phyloP scores from a whole-genome alignment of 1,140 invertebrate species.

The Drosophila sulfurigaster region DNA sequence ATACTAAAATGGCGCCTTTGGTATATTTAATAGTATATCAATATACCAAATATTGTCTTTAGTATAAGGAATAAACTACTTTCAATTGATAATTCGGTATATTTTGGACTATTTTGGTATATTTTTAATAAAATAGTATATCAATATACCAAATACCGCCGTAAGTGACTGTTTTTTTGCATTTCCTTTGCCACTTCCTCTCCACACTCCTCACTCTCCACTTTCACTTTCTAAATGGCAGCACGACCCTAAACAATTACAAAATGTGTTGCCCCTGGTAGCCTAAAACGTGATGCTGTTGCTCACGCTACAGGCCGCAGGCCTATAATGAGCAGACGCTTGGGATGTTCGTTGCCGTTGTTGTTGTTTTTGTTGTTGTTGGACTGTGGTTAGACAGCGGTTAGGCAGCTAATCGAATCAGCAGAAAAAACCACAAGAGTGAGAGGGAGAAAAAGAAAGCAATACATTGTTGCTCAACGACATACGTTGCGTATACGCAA shows the following conservation, averaged over 20 bases:
- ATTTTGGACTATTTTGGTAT: too few species aligned
- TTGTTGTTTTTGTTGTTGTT: too few species aligned
- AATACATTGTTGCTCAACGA: slow-evolving; percentile 10
- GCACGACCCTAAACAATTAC: slow-evolving; percentile 32
- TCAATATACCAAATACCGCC: too few species aligned
- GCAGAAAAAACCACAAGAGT: slow-evolving; percentile 20
- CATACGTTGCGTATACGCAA: slow-evolving; percentile 26
- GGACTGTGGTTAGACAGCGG: slow-evolving; percentile 1
- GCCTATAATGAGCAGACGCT: slow-evolving; percentile 1
- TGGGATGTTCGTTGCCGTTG: neutral
- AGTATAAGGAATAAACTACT: too few species aligned
- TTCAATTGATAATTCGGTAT: too few species aligned
- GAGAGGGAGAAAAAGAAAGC: neutral
- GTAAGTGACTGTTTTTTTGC: too few species aligned
- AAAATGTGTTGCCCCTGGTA: slow-evolving; percentile 26
- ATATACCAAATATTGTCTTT: too few species aligned
- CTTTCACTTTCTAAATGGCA: neutral
- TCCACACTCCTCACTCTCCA: too few species aligned
- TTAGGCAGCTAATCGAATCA: slow-evolving; percentile 56
- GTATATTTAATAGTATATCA: too few species aligned
- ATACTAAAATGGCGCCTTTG: too few species aligned
- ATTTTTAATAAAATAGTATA: too few species aligned
- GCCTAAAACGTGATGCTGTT: neutral
- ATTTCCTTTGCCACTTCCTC: too few species aligned
- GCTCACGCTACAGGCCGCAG: neutral